Evolutionary conservation across 1,140 invertebrate species (phyloP), one percentile per base, ranked within the genome.

Genomic region (Bombus turneri): DNA sequence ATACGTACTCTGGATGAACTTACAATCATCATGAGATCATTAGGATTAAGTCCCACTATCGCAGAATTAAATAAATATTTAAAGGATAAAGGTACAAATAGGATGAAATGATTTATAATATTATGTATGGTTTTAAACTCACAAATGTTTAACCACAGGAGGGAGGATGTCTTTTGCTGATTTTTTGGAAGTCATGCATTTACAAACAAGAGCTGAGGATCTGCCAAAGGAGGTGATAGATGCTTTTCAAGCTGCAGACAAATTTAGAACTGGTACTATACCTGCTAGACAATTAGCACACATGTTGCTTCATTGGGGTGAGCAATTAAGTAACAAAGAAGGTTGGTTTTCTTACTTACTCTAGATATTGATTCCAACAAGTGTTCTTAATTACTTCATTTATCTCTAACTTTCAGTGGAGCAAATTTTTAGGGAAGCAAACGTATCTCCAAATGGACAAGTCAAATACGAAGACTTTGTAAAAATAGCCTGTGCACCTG

Each of bases 101-200:
- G 12, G 8, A 25, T 22, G 22, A 68, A 74, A 18, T 59, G 3
- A 8, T n/a, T 18, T 39, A 31, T 13, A 12, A 37, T 15, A 53
- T 53, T 3, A 3, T 4, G 39, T 0, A 28, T 66, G 28, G 4
- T 43, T 43, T 12, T 25, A 79, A 75, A 53, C 0, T 15, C 3
- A 18, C 25, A n/a, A 25, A 22, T 34, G 53, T 18, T 31, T 15
- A 69, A 90, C 92, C 92, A 59, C 96, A 96, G 98, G 97, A 93
- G 98, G 98, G 8, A 98, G 98, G 94, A 98, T 99, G 97, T 97
- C 98, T 5, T 99, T 99, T 95, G 98, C 98, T 2, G 98, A 99
- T 92, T 99, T 99, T 92, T 94, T 99, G 15, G 98, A 99, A 93
- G 97, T 99, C 3, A 98, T 99, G 98, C 98, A 99, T 94, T 96